These are phyloP conservation scores for Podocnemis expansa DNA, from an alignment of 2,113 vertebrate genomes.

Conservation along the genomic window DNA sequence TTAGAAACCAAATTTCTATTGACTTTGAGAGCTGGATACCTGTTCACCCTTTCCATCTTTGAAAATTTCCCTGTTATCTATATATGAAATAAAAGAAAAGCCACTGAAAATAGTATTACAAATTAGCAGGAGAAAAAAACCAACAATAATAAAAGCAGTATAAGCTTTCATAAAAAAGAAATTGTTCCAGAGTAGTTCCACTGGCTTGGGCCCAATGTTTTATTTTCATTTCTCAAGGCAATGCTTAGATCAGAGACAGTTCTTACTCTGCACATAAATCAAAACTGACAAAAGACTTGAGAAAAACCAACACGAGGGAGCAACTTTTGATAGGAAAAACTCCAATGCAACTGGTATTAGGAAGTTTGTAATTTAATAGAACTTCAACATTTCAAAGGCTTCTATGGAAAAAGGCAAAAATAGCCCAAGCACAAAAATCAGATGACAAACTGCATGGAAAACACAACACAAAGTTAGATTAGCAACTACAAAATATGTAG, in stretches of 20 bases:
- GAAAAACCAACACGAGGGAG: neutral
- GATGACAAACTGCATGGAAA: neutral
- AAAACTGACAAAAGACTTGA: neutral
- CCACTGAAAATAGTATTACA: neutral
- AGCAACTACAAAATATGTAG: neutral
- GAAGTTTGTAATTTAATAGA: neutral
- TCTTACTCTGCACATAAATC: neutral
- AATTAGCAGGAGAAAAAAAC: neutral
- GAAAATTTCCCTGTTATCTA: neutral
- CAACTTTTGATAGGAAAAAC: neutral
- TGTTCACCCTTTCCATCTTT: neutral
- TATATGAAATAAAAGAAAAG: neutral
- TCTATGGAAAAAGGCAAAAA: neutral
- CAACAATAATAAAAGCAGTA: neutral
- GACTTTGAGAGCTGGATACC: neutral
- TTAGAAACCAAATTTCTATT: neutral
- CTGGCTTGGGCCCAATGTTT: conserved; percentile 28
- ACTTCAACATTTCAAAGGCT: neutral
- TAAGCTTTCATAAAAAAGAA: neutral
- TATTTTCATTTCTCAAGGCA: neutral
- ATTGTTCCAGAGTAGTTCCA: conserved; percentile 37
- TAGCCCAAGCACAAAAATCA: neutral
- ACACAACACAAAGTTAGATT: neutral
- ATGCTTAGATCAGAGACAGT: conserved; percentile 10
- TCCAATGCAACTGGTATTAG: neutral